Evolutionary conservation across 1,140 invertebrate genomes (phyloP).

Genomic region (Drosophila sucinea): DNA sequence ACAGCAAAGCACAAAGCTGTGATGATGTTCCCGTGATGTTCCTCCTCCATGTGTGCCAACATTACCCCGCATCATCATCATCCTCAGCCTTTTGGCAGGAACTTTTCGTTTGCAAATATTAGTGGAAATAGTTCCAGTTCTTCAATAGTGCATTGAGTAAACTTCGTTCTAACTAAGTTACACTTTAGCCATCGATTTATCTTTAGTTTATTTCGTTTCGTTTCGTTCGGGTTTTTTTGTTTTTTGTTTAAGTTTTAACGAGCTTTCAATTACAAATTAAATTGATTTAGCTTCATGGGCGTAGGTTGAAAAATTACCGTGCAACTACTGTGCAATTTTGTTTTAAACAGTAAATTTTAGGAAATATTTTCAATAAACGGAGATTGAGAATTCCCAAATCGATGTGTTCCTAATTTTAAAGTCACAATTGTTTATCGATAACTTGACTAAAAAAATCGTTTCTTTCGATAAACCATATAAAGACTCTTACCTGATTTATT

Average conservation of each 20-base stretch:
- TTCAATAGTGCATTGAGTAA: neutral
- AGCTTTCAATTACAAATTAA: slow-evolving; percentile 11
- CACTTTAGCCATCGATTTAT: slow-evolving; percentile 7
- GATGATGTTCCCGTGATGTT: slow-evolving; percentile 23
- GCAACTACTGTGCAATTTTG: too few species aligned
- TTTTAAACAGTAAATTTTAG: too few species aligned
- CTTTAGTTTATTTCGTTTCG: neutral
- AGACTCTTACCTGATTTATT: too few species aligned
- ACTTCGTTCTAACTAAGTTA: neutral
- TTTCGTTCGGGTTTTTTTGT: neutral
- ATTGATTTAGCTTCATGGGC: neutral
- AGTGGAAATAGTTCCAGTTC: neutral
- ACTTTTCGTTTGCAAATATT: neutral
- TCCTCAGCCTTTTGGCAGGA: neutral
- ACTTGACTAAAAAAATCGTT: too few species aligned
- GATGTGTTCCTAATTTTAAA: too few species aligned
- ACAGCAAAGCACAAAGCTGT: slow-evolving; percentile 63
- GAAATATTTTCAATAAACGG: too few species aligned
- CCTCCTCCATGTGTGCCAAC: neutral
- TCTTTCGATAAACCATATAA: too few species aligned
- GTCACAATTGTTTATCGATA: too few species aligned
- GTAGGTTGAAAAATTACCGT: neutral
- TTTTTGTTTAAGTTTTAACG: neutral
- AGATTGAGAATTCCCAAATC: too few species aligned
- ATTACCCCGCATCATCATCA: neutral